phyloP scores from a whole-genome alignment of 2,113 vertebrate species.

The Cacatua alba region DNA sequence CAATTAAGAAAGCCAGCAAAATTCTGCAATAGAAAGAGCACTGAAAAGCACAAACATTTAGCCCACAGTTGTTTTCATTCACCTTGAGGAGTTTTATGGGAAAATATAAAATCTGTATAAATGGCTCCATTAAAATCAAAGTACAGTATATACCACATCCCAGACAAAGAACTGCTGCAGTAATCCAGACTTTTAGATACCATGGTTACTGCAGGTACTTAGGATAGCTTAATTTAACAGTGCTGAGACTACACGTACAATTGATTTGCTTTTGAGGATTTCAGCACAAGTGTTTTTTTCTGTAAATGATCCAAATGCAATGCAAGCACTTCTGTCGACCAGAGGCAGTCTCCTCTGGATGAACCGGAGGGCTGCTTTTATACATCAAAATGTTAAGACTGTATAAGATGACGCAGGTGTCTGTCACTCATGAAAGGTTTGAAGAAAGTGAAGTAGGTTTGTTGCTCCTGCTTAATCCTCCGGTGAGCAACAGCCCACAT shows the following conservation, averaged over 20 bases:
- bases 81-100: slow-evolving; percentile 43
- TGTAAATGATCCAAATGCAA: neutral
- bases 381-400: slow-evolving; percentile 9
- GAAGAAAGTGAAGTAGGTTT: slow-evolving; percentile 46
- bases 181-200: slow-evolving; percentile 25
- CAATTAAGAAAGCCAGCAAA: slow-evolving; percentile 21
- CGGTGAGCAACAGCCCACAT: slow-evolving; percentile 42
- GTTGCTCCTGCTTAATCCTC: slow-evolving; percentile 53
- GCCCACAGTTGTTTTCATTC: slow-evolving; percentile 51
- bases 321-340: neutral
- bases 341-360: neutral
- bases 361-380: neutral
- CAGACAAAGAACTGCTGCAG: slow-evolving; percentile 39
- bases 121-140: slow-evolving; percentile 24
- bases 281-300: neutral
- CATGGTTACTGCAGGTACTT: slow-evolving; percentile 56
- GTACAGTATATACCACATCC: slow-evolving; percentile 46
- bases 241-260: neutral
- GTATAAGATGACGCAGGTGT: neutral
- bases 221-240: slow-evolving; percentile 31
- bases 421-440: slow-evolving; percentile 7
- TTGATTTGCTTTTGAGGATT: neutral
- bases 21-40: slow-evolving; percentile 30
- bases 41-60: slow-evolving; percentile 40
- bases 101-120: slow-evolving; percentile 35